Conservation (phyloP, 2,113 vertebrate genomes). For the Suncus etruscus region DNA sequence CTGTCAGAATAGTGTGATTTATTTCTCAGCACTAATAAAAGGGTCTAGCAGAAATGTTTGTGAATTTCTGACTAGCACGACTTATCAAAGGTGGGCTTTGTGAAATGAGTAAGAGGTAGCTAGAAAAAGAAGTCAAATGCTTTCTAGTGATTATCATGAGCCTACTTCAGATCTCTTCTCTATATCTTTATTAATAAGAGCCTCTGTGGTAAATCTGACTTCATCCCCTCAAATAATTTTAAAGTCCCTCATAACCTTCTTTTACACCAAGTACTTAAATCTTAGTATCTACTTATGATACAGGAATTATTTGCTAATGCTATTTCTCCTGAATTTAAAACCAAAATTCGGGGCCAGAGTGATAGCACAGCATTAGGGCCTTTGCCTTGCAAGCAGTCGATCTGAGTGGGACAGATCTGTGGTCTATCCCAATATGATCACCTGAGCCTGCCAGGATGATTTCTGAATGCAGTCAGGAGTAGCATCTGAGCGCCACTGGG, state of each 20-base stretch:
- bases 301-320: neutral
- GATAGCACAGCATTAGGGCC: too few relatives aligned
- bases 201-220: neutral
- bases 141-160: neutral
- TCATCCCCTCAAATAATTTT: neutral
- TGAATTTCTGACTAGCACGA: neutral
- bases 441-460: too few relatives aligned
- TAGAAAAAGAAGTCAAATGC: conserved; percentile 2
- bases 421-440: too few relatives aligned
- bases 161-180: neutral
- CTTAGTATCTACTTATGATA: neutral
- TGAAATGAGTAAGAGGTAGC: neutral
- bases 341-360: too few relatives aligned
- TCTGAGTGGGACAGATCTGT: too few relatives aligned
- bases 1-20: neutral
- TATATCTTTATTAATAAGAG: neutral
- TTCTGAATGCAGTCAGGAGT: too few relatives aligned
- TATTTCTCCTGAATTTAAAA: neutral
- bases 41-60: neutral
- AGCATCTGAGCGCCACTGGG: too few relatives aligned
- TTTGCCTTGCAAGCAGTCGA: too few relatives aligned
- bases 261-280: conserved; percentile 23
- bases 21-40: conserved; percentile 22
- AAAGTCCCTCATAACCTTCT: neutral
- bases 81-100: neutral